phyloP scores from a whole-genome alignment of 2,113 vertebrate species.

The Dasyurus viverrinus region DNA sequence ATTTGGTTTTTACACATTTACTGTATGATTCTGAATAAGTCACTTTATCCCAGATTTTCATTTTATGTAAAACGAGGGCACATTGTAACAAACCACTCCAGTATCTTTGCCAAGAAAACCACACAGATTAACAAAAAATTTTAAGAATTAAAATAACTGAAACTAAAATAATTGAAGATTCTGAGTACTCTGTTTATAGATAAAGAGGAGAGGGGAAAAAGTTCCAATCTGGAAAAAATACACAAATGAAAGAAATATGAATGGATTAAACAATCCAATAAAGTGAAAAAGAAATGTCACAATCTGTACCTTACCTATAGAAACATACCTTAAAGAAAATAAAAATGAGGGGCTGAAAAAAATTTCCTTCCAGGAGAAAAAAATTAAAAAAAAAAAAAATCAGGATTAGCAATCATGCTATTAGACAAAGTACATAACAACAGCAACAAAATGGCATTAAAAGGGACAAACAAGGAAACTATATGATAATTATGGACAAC shows the following conservation, averaged over 20 bases:
- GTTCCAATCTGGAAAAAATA: not conserved
- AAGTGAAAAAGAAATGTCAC: not conserved
- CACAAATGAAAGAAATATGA: not conserved
- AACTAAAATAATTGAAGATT: not conserved
- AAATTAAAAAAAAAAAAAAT: not conserved
- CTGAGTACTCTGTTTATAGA: not conserved
- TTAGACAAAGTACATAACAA: too few relatives aligned
- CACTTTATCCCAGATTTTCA: too few relatives aligned
- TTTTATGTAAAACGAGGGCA: too few relatives aligned
- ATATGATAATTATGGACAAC: too few relatives aligned
- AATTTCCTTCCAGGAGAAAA: not conserved
- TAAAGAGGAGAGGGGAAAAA: not conserved
- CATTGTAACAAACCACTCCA: too few relatives aligned
- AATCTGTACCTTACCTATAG: not conserved
- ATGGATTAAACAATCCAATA: not conserved
- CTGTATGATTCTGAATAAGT: not conserved
- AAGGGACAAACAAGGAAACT: too few relatives aligned
- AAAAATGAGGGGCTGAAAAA: not conserved
- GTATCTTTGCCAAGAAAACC: not conserved
- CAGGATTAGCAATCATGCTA: too few relatives aligned
- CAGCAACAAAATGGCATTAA: too few relatives aligned
- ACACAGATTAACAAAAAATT: not conserved
- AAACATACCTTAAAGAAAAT: not conserved
- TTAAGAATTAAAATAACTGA: too few relatives aligned
- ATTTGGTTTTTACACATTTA: not conserved